Base-by-base conservation (phyloP, 2,797 vertebrate genomes). In the Pempheris klunzingeri region DNA sequence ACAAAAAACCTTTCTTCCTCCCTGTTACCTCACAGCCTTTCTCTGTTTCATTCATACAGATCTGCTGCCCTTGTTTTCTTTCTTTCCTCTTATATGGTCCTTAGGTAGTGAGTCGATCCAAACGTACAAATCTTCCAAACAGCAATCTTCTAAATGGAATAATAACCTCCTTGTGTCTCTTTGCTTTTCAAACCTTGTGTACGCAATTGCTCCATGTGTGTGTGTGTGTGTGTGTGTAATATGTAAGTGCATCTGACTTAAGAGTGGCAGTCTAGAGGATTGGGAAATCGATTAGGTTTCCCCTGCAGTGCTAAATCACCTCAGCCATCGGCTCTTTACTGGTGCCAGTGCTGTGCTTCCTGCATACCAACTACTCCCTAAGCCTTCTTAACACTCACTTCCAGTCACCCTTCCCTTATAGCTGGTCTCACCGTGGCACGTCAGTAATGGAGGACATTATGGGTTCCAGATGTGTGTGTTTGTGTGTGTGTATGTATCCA, bases 251-350 rank as follows among this genome's bases (percentile, higher is more conserved):
- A 61, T 80, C 46, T 71, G 88, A 88, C 87, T 78, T 59, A 24
- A 72, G 80, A 90, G 77, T 83, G 86, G 75, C 89, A 88, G 83
- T 76, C 46, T 46, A 36, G 82, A 83, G 76, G 81, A 83, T 80
- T 84, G 84, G 66, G 81, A 50, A 87, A 92, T 91, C 69, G 82
- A 92, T 93, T 61, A 69, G 47, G 60, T 82, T 88, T 88, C 50
- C 69, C 81, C 81, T 43, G 13, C 74, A 74, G 59, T 36, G 68
- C 81, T 87, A 91, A 92, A 89, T 88, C 86, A 87, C 82, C 79
- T 77, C 71, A 66, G 82, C 74, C 46, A 73, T 82, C 70, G 59
- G 71, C 78, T 71, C 79, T 78, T 73, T 58, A 53, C 69, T 77
- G 82, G 76, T 77, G 80, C 79, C 78, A 57, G 46, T 18, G 62